phyloP scores from a whole-genome alignment of 2,888 invertebrate species.

The Galerucella calmariensis region DNA sequence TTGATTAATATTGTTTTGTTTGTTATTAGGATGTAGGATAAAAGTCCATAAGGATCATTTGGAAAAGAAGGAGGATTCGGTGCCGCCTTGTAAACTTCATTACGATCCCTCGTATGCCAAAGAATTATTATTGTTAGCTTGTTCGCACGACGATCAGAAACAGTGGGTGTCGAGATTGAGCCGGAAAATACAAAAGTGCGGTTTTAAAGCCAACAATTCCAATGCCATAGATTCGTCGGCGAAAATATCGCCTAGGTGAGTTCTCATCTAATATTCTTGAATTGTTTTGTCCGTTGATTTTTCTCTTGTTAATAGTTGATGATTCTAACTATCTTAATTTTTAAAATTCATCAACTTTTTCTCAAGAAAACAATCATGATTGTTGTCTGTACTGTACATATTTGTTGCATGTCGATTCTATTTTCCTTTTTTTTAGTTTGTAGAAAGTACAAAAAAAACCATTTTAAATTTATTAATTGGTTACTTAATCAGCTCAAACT shows the following conservation, averaged over 20 bases:
- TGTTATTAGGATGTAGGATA: constrained; percentile 84
- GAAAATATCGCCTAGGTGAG: constrained; percentile 82
- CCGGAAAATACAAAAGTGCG: constrained; percentile 92
- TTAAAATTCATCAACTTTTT: too few relatives aligned
- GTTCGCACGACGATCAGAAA: constrained; percentile 87
- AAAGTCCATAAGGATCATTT: constrained; percentile 98
- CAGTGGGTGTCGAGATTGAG: constrained; percentile 92
- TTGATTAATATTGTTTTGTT: constrained; percentile 36
- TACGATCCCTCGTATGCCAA: constrained; percentile 94
- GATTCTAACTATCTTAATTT: too few relatives aligned
- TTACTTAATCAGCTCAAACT: too few relatives aligned
- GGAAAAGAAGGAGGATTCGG: constrained; percentile 82
- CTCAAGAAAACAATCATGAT: too few relatives aligned
- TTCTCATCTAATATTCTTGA: constrained; percentile 25
- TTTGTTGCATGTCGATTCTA: neutral
- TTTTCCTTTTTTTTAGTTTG: constrained; percentile 4
- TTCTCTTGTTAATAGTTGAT: too few relatives aligned
- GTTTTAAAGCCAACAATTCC: constrained; percentile 85
- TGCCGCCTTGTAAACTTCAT: constrained; percentile 96
- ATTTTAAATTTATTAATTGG: too few relatives aligned
- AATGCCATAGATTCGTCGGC: constrained; percentile 70
- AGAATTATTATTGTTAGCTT: constrained; percentile 91
- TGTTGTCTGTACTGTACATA: neutral
- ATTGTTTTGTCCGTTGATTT: too few relatives aligned
- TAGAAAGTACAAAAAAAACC: neutral